Conservation (phyloP, 1,140 invertebrate species). For the Zaprionus kolodkinae region DNA sequence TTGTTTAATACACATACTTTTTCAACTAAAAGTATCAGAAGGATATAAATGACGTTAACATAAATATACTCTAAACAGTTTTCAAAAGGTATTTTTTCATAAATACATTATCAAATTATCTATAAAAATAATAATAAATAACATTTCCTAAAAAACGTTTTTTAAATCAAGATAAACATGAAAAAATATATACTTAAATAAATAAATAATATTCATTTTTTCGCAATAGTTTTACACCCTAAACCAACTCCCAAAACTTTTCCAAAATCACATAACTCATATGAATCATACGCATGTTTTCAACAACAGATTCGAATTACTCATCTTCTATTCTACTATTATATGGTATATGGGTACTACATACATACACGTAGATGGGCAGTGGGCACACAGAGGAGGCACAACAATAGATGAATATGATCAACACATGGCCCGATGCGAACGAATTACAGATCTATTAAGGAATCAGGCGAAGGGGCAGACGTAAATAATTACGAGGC, state of each 20-base stretch:
- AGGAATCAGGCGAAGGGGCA: constrained; percentile 15
- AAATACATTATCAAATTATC: no score
- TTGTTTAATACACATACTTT: no score
- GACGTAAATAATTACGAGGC: constrained; percentile 37
- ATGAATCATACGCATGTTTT: constrained; percentile 30
- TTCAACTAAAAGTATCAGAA: no score
- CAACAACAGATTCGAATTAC: constrained; percentile 15
- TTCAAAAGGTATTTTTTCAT: no score
- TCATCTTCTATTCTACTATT: background rate
- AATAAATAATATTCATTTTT: background rate
- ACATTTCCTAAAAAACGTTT: no score
- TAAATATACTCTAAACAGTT: no score
- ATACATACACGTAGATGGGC: background rate
- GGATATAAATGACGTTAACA: no score
- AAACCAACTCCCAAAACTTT: background rate
- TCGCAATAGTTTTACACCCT: background rate
- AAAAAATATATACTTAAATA: no score
- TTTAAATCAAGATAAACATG: no score
- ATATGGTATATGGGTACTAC: background rate
- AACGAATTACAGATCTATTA: constrained; percentile 48
- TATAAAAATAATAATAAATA: no score
- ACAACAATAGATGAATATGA: constrained; percentile 29
- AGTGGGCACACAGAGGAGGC: background rate
- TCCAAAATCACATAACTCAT: constrained; percentile 1
- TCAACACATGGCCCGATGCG: constrained; percentile 61